These are phyloP conservation scores for Remorina albescens DNA, from an alignment of 2,797 vertebrate species.

Conservation along the genomic window DNA sequence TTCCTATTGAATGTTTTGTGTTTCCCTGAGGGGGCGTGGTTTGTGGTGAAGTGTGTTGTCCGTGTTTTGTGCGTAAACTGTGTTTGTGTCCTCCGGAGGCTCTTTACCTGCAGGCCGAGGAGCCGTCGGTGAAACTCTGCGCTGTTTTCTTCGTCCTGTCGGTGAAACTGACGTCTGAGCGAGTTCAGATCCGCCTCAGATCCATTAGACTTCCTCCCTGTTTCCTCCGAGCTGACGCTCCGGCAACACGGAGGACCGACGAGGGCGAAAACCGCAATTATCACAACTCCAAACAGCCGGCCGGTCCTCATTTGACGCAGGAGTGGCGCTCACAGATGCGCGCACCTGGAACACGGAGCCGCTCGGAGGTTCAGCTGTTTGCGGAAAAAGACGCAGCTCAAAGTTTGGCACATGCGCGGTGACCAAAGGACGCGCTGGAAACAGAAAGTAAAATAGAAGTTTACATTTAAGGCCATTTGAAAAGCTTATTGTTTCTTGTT, in stretches of 20 bases:
- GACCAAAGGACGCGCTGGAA: constrained; percentile 7
- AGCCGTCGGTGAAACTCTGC: constrained; percentile 48
- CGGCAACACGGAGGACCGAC: not conserved
- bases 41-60: not conserved
- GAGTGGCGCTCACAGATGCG: no score
- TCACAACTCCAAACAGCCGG: rapidly evolving
- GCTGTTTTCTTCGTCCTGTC: constrained; percentile 32
- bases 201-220: not conserved
- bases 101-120: constrained; percentile 65
- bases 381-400: constrained; percentile 2
- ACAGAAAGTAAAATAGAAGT: constrained; percentile 21
- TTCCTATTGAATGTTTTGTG: no score
- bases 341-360: not conserved
- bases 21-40: not conserved
- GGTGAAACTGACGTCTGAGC: constrained; percentile 50
- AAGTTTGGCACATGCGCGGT: constrained; percentile 46
- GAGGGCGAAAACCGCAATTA: not conserved
- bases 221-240: constrained; percentile 1
- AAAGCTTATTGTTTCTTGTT: no score
- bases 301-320: constrained; percentile 29
- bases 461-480: not conserved
- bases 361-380: not conserved
- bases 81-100: no score
- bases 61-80: no score
- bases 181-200: constrained; percentile 23